phyloP scores from a whole-genome alignment of 92 coral and sea anemone genomes.

The Epizoanthus ramosus region DNA sequence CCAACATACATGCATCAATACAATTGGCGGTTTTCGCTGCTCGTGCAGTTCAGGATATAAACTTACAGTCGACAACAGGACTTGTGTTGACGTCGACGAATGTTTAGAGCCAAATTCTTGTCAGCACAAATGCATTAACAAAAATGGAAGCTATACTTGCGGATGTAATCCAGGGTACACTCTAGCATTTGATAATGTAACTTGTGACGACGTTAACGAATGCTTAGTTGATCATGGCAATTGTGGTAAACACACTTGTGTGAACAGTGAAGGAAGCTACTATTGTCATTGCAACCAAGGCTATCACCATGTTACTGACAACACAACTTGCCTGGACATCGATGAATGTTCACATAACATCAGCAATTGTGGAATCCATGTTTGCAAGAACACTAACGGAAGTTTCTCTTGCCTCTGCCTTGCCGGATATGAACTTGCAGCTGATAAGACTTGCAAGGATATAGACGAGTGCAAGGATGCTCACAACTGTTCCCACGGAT shows the following conservation, averaged over 20 bases:
- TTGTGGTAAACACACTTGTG: slow-evolving; percentile 9
- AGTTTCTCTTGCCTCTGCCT: slow-evolving; percentile 45
- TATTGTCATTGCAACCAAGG: slow-evolving; percentile 12
- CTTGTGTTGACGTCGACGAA: slow-evolving; percentile 24
- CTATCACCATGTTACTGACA: background rate
- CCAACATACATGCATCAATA: slow-evolving; percentile 22
- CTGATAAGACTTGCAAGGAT: slow-evolving; percentile 39
- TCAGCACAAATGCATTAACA: slow-evolving; percentile 26
- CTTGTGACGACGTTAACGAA: slow-evolving; percentile 30
- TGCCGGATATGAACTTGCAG: slow-evolving; percentile 42
- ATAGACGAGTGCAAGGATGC: slow-evolving; percentile 17
- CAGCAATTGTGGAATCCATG: slow-evolving; percentile 22
- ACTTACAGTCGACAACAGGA: slow-evolving; percentile 10
- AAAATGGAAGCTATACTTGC: slow-evolving; percentile 8
- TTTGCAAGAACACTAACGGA: slow-evolving; percentile 47
- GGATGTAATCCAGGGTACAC: slow-evolving; percentile 12
- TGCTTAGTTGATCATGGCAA: background rate
- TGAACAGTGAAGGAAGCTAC: slow-evolving; percentile 19
- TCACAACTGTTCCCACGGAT: slow-evolving; percentile 14
- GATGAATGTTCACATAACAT: slow-evolving; percentile 23
- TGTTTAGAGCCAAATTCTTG: slow-evolving; percentile 9
- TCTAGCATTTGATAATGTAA: slow-evolving; percentile 12
- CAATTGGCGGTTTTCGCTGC: slow-evolving; percentile 15
- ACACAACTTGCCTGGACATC: slow-evolving; percentile 18
- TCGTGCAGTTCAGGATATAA: slow-evolving; percentile 6